Percentiles rank a stretch among this genome's conserved stretches.
Conservation (phyloP, 2,797 vertebrate species). For the Staurois parvus region DNA sequence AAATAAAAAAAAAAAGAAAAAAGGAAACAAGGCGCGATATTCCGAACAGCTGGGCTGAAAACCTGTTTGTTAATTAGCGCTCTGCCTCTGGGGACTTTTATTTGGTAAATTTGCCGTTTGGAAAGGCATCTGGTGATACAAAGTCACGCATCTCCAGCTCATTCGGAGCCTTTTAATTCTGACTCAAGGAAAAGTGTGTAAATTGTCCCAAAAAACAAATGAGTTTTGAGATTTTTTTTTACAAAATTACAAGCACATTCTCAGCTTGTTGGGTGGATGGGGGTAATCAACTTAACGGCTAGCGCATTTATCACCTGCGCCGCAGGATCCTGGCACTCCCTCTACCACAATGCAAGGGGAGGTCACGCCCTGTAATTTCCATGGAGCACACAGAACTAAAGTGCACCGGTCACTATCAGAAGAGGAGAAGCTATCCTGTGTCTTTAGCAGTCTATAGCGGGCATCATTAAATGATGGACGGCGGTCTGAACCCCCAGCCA, state of each 20-base stretch:
- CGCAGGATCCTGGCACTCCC: neutral
- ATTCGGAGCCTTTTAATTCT: slow-evolving; percentile 33
- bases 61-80: slow-evolving; percentile 70
- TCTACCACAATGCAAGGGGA: neutral
- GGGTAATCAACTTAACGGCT: slow-evolving; percentile 26
- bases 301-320: slow-evolving; percentile 19
- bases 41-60: slow-evolving; percentile 71
- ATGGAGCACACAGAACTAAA: neutral
- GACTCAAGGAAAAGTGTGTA: neutral
- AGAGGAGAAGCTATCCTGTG: neutral
- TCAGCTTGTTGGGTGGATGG: neutral
- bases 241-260: neutral
- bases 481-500: too few species aligned
- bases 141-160: slow-evolving; percentile 61
- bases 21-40: slow-evolving; percentile 21
- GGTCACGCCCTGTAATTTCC: neutral
- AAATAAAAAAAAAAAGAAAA: neutral
- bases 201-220: slow-evolving; percentile 37
- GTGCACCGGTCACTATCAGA: neutral
- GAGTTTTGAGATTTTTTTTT: neutral
- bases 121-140: slow-evolving; percentile 63
- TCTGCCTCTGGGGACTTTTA: slow-evolving; percentile 68
- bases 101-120: slow-evolving; percentile 71
- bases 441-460: neutral
- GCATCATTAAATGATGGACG: too few species aligned